Base-by-base conservation (phyloP, 2,797 vertebrate species). In the Liasis olivaceus region DNA sequence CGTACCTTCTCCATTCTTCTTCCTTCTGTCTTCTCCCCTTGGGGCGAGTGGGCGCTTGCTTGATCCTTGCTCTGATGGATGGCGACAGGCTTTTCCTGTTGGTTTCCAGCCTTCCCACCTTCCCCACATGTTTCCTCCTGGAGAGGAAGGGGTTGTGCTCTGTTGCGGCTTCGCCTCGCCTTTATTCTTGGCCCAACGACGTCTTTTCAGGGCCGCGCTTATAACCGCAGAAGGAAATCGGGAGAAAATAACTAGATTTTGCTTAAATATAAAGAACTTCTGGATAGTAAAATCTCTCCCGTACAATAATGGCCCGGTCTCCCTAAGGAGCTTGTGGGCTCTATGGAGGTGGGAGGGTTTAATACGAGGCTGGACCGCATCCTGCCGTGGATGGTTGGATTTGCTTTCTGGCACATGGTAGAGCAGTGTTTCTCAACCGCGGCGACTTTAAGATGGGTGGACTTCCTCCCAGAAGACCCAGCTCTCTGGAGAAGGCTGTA, bases 1-100 rank as follows among this genome's bases (percentile, higher is more conserved):
- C 36, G 36, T 36, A 69, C 92, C 92, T 89, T 31, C 28, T 93
- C 60, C 92, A 93, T 89, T 7, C 60, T 28, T 14, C 47, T 8
- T 9, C 36, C 15, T 89, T 89, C 51, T 12, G 7, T 14, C 12
- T 51, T 59, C 28, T 36, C 22, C 0, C 26, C 36, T 12, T 8
- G 31, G 15, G 4, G 22, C 62, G 14, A 12, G 6, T 2, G 0
- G 14, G 11, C 0, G 8, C 8, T 15, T 56, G 63, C 1, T 26
- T 1, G 6, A 9, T 42, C 84, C 36, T 15, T 22, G 4, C 86
- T 15, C 11, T 6, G 15, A n/a, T 0, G 24, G 42, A 51, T 1
- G 36, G 24, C 2, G 31, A 36, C n/a, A 17, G 26, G n/a, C 51
- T 63, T 64, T 88, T 93, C 92, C 92, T 87, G n/a, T 88, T 90